Percentiles rank a stretch among this genome's conserved stretches.
Evolutionary conservation across 2,888 invertebrate species (phyloP).

Genomic region (Ophonus ardosiacus): DNA sequence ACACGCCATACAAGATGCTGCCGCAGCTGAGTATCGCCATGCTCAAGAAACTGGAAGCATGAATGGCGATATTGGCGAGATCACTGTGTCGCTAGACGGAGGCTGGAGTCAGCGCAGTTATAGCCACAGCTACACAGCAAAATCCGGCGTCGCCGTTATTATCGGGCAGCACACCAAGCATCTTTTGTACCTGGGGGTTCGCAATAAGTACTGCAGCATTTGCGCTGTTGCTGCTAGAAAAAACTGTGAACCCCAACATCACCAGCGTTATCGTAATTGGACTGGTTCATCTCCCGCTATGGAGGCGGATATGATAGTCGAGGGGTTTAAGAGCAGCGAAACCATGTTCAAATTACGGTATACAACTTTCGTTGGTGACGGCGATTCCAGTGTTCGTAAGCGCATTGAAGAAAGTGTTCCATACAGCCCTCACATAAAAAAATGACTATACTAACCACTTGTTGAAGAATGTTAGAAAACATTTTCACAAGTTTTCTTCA

Average conservation of each 20-base stretch:
- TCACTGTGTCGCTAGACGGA: neutral
- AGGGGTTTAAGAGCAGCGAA: slow-evolving; percentile 67
- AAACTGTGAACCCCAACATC: slow-evolving; percentile 57
- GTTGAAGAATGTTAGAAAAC: slow-evolving; percentile 47
- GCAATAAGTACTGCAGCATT: slow-evolving; percentile 68
- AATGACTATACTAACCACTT: slow-evolving; percentile 70
- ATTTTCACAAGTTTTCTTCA: neutral
- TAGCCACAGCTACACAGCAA: slow-evolving; percentile 12
- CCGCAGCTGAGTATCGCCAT: neutral
- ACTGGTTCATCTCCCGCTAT: slow-evolving; percentile 68
- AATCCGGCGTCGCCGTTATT: slow-evolving; percentile 38
- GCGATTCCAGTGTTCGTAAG: slow-evolving; percentile 69
- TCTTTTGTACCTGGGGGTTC: slow-evolving; percentile 66
- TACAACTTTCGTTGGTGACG: slow-evolving; percentile 68
- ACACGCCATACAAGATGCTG: neutral
- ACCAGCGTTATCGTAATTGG: slow-evolving; percentile 69
- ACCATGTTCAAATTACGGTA: slow-evolving; percentile 67
- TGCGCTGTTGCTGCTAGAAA: slow-evolving; percentile 65
- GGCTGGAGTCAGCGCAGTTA: neutral
- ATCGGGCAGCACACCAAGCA: slow-evolving; percentile 49
- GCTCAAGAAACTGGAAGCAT: neutral
- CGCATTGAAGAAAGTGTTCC: slow-evolving; percentile 65
- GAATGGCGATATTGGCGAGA: neutral
- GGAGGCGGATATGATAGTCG: slow-evolving; percentile 68
- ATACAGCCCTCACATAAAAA: slow-evolving; percentile 65